Evolutionary conservation across 2,888 invertebrate species (phyloP).

Genomic region (Leptopilina syphax): DNA sequence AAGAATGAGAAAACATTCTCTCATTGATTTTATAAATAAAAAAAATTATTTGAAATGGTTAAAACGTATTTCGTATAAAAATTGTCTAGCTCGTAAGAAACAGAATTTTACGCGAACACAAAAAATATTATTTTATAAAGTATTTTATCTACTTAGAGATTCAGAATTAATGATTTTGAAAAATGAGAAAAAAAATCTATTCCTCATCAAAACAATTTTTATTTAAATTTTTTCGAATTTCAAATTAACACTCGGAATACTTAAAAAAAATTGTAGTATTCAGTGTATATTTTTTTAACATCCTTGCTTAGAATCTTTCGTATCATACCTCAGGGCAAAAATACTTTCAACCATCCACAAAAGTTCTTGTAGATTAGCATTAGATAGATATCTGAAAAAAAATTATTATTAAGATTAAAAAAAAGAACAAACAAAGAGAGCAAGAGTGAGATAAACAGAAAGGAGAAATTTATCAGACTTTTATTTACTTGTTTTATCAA

Average conservation of each 20-base stretch:
- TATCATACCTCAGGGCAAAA: constrained; percentile 45
- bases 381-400: constrained; percentile 46
- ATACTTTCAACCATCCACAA: constrained; percentile 41
- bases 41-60: constrained; percentile 26
- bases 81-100: constrained; percentile 15
- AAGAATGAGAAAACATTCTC: constrained; percentile 38
- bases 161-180: not conserved
- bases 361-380: constrained; percentile 51
- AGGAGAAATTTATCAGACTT: too few relatives aligned
- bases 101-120: constrained; percentile 19
- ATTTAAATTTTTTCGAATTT: not conserved
- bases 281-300: not conserved
- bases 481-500: too few relatives aligned
- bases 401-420: constrained; percentile 29
- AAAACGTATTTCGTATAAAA: constrained; percentile 2
- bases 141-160: constrained; percentile 14
- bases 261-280: not conserved
- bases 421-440: constrained; percentile 16
- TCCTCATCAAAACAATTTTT: not conserved
- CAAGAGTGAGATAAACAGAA: too few relatives aligned
- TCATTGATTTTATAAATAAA: constrained; percentile 40
- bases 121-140: constrained; percentile 34
- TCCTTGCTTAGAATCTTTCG: constrained; percentile 34
- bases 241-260: not conserved
- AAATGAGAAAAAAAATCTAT: not conserved